phyloP scores from a whole-genome alignment of 2,888 invertebrate genomes.

The Diabrotica balteata region DNA sequence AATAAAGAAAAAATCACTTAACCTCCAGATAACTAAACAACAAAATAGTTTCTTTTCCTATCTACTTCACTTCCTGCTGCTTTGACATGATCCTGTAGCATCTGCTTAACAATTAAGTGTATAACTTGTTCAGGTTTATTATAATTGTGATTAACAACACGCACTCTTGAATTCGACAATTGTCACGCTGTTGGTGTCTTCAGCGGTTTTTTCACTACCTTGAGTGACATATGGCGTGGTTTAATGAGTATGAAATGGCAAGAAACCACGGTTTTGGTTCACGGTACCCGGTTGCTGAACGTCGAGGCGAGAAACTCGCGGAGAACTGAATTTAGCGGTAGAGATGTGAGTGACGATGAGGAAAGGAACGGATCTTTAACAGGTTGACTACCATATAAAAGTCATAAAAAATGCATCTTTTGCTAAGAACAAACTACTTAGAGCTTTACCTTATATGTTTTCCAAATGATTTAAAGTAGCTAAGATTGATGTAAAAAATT shows the following conservation, averaged over 20 bases:
- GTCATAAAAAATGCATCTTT: too few species aligned
- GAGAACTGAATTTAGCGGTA: background rate
- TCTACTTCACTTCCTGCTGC: background rate
- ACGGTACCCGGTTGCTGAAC: background rate
- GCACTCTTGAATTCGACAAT: slow-evolving; percentile 8
- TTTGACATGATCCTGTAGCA: background rate
- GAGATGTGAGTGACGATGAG: too few species aligned
- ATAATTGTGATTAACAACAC: background rate
- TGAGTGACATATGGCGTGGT: background rate
- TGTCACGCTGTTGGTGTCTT: slow-evolving; percentile 3
- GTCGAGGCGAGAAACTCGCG: slow-evolving; percentile 13
- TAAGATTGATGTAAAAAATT: too few species aligned
- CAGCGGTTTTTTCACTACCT: background rate
- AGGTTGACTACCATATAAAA: too few species aligned
- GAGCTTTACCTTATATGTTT: too few species aligned
- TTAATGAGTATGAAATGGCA: slow-evolving; percentile 1
- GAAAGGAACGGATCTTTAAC: too few species aligned
- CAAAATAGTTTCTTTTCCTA: too few species aligned
- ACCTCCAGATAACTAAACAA: background rate
- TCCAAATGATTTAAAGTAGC: too few species aligned
- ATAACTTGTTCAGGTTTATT: background rate
- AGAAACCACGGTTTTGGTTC: slow-evolving; percentile 1
- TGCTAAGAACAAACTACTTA: too few species aligned
- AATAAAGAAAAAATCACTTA: background rate
- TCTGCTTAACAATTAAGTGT: background rate